A percentile compares a stretch with the other conserved stretches of the same genome.
These are phyloP conservation scores for Onchidella celtica DNA, from an alignment of 2,888 invertebrate genomes.

Conservation along the genomic window DNA sequence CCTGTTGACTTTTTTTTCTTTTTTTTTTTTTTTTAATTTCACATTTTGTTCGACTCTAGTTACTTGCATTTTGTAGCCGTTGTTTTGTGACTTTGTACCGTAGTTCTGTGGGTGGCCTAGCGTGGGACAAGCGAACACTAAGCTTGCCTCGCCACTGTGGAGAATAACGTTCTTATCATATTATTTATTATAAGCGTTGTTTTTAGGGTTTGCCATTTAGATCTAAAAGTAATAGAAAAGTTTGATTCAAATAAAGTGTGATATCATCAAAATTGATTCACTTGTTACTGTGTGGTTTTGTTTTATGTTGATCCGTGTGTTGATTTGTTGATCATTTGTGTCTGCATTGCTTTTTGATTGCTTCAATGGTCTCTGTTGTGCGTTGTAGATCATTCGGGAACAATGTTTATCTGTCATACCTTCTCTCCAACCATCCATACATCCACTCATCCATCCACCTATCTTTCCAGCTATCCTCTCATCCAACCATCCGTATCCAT, in stretches of 20 bases:
- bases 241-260: constrained; percentile 46
- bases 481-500: constrained; percentile 9
- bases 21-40: too few relatives aligned
- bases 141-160: not conserved
- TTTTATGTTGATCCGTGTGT: not conserved
- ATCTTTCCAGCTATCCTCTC: constrained; percentile 4
- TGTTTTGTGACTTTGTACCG: constrained; percentile 13
- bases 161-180: constrained; percentile 2
- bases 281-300: too few relatives aligned
- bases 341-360: not conserved
- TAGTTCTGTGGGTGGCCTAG: not conserved
- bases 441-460: not conserved
- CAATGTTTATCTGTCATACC: not conserved
- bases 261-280: constrained; percentile 35
- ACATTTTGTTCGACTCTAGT: too few relatives aligned
- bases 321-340: not conserved
- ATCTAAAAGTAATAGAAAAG: constrained; percentile 40
- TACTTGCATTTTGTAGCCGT: not conserved
- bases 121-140: not conserved
- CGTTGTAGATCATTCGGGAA: too few relatives aligned
- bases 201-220: constrained; percentile 47
- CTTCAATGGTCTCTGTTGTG: not conserved
- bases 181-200: constrained; percentile 31
- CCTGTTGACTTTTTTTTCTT: not conserved
- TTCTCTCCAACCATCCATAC: not conserved